Evolutionary conservation across 2,888 invertebrate species (phyloP).

Genomic region (Coenonympha arcania): DNA sequence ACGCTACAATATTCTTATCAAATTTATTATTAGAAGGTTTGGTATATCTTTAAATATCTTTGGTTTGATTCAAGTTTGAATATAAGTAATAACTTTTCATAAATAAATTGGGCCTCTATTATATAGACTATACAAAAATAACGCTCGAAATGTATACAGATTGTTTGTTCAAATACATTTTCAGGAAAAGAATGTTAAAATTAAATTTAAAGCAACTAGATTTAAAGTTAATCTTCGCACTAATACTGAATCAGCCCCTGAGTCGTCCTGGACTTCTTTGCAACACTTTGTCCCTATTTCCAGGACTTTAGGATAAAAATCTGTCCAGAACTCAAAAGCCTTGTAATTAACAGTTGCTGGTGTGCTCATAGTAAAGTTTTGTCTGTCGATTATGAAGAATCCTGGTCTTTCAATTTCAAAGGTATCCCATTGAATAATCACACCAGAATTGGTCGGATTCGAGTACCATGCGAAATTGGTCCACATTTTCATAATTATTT

Average conservation of each 20-base stretch:
- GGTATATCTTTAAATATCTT: conserved; percentile 27
- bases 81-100: conserved; percentile 19
- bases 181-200: conserved; percentile 48
- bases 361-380: conserved; percentile 83
- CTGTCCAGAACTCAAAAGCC: conserved; percentile 87
- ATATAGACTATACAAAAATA: conserved; percentile 68
- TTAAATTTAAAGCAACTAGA: conserved; percentile 42
- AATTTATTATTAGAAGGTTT: conserved; percentile 23
- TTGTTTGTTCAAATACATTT: conserved; percentile 21
- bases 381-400: conserved; percentile 81
- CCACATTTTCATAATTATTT: conserved; percentile 86
- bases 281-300: conserved; percentile 84
- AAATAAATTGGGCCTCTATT: conserved; percentile 42
- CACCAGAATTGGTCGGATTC: conserved; percentile 80
- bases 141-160: conserved; percentile 37
- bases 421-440: conserved; percentile 83
- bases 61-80: conserved; percentile 9
- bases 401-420: conserved; percentile 79
- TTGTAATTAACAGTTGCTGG: conserved; percentile 80
- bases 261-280: conserved; percentile 71
- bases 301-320: conserved; percentile 84
- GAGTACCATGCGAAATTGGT: conserved; percentile 84
- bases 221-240: conserved; percentile 38
- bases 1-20: not conserved
- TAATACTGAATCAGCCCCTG: conserved; percentile 43